Evolutionary conservation across 35 echinoderm and acorn worm species (phyloP), one percentile per base, ranked within the genome.

Genomic region (Hemicentrotus pulcherrimus): DNA sequence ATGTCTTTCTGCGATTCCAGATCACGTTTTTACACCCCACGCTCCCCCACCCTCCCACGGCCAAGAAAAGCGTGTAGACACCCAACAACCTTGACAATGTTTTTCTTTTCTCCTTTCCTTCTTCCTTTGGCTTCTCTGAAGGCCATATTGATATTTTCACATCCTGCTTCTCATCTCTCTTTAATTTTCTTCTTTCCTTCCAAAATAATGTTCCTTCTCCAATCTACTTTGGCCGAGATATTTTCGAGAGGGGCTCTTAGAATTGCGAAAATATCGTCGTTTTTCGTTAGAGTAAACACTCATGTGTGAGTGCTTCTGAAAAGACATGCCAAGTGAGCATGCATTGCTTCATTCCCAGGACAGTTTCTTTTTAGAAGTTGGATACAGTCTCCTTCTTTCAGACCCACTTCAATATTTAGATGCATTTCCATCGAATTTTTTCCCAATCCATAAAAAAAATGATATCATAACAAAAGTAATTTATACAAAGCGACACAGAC

Each of bases 231-330:
- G 65, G 65, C 65, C 65, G 65, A 78, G 65, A 78, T 28, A 78
- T 78, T 78, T 78, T 78, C 65, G 65, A 78, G 65, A 78, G 65
- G 22, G 22, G 65, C 65, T 78, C 65, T 78, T 28, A 4, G 65
- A 78, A 78, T 78, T 78, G 65, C 65, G 65, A 78, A 78, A 78
- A 78, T 78, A 78, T 78, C 65, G 65, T 78, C 65, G 65, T 78
- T 78, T 78, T 78, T 78, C 65, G 65, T 78, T 78, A 78, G 19
- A 78, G 65, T 78, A 78, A 22, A 78, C 65, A 78, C 65, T 78
- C 28, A 8, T 78, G 65, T 78, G 65, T n/a, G 65, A 78, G 28
- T 78, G 65, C 65, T n/a, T n/a, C 65, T 22, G 65, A 78, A 78
- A 18, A 78, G 24, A 55, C 50, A 55, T 55, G 50, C 50, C 50